Evolutionary conservation across 2,113 vertebrate genomes (phyloP).

Genomic region (Odocoileus virginianus): DNA sequence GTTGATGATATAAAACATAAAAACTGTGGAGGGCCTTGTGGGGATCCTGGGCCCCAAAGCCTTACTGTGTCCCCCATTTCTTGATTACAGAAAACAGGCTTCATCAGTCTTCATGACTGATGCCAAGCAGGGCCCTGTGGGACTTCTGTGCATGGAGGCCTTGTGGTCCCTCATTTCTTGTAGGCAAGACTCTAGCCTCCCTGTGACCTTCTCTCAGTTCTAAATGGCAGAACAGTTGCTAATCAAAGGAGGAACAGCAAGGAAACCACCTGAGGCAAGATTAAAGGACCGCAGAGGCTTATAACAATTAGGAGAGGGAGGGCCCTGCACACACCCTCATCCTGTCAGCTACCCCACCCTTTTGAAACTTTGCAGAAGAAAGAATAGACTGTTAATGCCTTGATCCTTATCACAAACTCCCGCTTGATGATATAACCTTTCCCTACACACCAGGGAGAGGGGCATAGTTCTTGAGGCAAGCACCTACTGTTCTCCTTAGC

Average conservation of each 20-base stretch:
- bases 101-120: background rate
- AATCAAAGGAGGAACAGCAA: background rate
- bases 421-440: background rate
- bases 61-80: background rate
- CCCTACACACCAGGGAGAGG: background rate
- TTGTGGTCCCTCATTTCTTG: background rate
- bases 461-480: background rate
- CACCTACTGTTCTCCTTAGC: background rate
- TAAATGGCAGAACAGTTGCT: background rate
- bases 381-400: too few relatives aligned
- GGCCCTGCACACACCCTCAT: too few relatives aligned
- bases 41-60: background rate
- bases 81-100: background rate
- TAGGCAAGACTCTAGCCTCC: background rate
- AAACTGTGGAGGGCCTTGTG: background rate
- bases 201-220: background rate
- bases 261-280: background rate
- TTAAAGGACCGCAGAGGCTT: background rate
- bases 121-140: background rate
- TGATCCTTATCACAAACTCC: background rate
- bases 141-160: background rate
- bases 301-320: background rate
- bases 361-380: too few relatives aligned
- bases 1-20: background rate
- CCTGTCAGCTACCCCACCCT: too few relatives aligned